These are phyloP conservation scores for Zosterops pallidus DNA, from an alignment of 2,113 vertebrate genomes.

Conservation along the genomic window DNA sequence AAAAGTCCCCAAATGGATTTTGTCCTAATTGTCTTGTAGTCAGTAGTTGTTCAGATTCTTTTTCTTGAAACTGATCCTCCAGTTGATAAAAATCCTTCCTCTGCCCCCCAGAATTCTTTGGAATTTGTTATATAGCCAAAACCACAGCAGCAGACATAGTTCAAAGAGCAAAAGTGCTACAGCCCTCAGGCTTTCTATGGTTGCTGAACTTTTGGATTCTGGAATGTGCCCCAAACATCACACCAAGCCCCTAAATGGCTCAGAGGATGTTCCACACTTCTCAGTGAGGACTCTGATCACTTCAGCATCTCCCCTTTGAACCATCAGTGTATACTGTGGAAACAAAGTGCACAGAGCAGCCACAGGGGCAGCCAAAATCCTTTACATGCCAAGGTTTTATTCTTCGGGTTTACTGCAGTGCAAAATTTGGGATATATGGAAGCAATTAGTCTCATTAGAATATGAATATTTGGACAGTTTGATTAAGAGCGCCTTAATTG, in stretches of 20 bases:
- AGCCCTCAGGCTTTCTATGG: not conserved
- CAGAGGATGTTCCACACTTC: not conserved
- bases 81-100: not conserved
- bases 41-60: not conserved
- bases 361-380: rapidly evolving
- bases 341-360: not conserved
- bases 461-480: not conserved
- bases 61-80: not conserved
- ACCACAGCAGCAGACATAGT: not conserved
- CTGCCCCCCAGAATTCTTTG: not conserved
- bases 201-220: not conserved
- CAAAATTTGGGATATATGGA: rapidly evolving
- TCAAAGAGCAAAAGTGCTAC: not conserved
- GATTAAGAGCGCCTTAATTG: not conserved
- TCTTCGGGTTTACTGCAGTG: not conserved
- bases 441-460: not conserved
- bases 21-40: not conserved
- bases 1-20: not conserved
- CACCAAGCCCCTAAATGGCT: not conserved
- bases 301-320: not conserved
- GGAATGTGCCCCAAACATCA: rapidly evolving
- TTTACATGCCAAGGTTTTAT: not conserved
- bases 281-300: not conserved
- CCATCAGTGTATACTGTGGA: not conserved
- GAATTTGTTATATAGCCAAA: not conserved